Conservation (phyloP, 2,888 invertebrate genomes). For the Thelaira solivaga region DNA sequence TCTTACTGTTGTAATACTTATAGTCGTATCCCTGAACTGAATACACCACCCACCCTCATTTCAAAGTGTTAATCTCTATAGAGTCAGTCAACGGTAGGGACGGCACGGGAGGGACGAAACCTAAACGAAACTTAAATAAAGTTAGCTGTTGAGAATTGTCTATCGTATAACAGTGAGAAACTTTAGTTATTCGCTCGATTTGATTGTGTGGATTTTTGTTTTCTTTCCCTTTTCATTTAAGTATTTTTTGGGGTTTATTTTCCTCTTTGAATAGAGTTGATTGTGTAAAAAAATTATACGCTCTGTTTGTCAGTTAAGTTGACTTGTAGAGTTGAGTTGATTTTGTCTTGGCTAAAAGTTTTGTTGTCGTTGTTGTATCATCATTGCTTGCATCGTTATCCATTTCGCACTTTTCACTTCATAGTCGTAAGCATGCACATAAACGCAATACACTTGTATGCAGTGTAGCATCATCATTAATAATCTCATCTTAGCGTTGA, state of each 20-base stretch:
- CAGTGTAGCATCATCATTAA: conserved; percentile 32
- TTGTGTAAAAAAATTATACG: conserved; percentile 61
- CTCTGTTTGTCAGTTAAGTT: conserved; percentile 55
- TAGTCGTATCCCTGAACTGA: not conserved
- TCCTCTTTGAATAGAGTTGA: conserved; percentile 47
- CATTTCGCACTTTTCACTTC: conserved; percentile 56
- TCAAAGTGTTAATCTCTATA: not conserved
- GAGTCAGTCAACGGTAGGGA: conserved; percentile 11
- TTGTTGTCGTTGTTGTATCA: conserved; percentile 12
- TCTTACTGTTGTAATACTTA: conserved; percentile 13
- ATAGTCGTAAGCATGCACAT: conserved; percentile 32
- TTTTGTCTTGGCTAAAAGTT: conserved; percentile 32
- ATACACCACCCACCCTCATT: conserved; percentile 7
- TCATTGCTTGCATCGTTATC: conserved; percentile 40
- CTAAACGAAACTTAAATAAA: conserved; percentile 39
- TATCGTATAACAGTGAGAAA: conserved; percentile 30
- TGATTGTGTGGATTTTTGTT: conserved; percentile 32
- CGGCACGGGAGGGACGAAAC: no score
- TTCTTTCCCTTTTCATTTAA: not conserved
- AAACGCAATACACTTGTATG: not conserved
- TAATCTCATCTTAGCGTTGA: conserved; percentile 30
- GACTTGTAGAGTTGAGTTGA: conserved; percentile 36
- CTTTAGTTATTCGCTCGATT: conserved; percentile 55
- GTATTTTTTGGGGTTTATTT: conserved; percentile 10
- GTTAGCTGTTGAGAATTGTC: conserved; percentile 31